Conservation (phyloP, 2,888 invertebrate genomes). For the Malachius bipustulatus region DNA sequence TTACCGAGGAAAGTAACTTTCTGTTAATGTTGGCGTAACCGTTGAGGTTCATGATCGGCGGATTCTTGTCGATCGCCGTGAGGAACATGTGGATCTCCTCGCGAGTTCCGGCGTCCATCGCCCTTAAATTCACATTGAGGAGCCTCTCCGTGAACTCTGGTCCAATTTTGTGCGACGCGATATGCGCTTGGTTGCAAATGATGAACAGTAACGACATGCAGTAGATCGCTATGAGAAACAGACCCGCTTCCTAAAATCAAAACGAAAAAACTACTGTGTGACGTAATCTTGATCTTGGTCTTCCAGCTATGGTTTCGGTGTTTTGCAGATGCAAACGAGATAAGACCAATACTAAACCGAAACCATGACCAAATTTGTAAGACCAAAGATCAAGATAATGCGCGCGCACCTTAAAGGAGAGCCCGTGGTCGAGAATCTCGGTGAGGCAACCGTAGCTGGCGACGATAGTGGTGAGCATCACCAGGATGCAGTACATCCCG, state of each 20-base stretch:
- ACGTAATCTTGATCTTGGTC: too few species aligned
- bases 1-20: slow-evolving; percentile 54
- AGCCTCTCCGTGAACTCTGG: slow-evolving; percentile 45
- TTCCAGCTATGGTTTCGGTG: too few species aligned
- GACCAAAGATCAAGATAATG: too few species aligned
- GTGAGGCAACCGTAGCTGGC: slow-evolving; percentile 59
- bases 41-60: slow-evolving; percentile 64
- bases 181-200: slow-evolving; percentile 63
- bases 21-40: slow-evolving; percentile 62
- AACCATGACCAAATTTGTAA: too few species aligned
- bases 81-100: slow-evolving; percentile 63
- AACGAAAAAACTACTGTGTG: too few species aligned
- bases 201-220: slow-evolving; percentile 58
- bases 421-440: slow-evolving; percentile 58
- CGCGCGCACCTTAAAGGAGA: slow-evolving; percentile 63
- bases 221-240: slow-evolving; percentile 58
- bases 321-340: too few species aligned
- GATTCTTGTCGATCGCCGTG: slow-evolving; percentile 61
- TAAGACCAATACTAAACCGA: too few species aligned
- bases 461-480: slow-evolving; percentile 61
- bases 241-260: slow-evolving; percentile 51
- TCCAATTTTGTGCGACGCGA: slow-evolving; percentile 50
- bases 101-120: slow-evolving; percentile 51
- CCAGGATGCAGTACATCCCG: slow-evolving; percentile 60
- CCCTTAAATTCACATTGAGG: slow-evolving; percentile 53